Evolutionary conservation across 2,888 invertebrate genomes (phyloP), one percentile per base, ranked within the genome.

Genomic region (Helobdella robusta): DNA sequence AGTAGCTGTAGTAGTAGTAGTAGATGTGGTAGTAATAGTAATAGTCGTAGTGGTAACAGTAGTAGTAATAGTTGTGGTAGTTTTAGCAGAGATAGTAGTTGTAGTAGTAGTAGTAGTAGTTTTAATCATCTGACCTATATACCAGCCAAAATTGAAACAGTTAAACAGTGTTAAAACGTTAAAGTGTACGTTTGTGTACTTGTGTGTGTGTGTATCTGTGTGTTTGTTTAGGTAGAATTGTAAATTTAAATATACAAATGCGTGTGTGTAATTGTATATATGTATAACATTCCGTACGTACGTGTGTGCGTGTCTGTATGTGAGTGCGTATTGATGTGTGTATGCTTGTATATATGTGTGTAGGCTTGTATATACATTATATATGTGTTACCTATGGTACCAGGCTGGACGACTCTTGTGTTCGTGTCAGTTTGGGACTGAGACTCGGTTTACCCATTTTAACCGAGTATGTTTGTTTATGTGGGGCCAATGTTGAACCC

Each of bases 51-150:
- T 40, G 44, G 44, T 40, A 40, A n/a, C n/a, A 40, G 44, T 40
- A 40, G 44, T 40, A 40, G 44, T 40, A 40, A n/a, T 40, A 15
- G 44, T 40, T 15, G 44, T 40, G n/a, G 44, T 40, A 40, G 44
- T 40, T 15, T 11, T 40, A 40, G 44, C n/a, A 40, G 44, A 11
- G n/a, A n/a, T 40, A 40, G 44, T n/a, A 40, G 44, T 40, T 15
- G 44, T 40, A 40, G 44, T 40, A 40, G 44, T 40, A 40, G 44
- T n/a, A 40, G 44, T 40, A 40, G 44, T 40, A 40, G 44, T 50
- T 15, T 8, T 50, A 20, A 23, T 50, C n/a, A n/a, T n/a, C n/a
- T n/a, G n/a, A n/a, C n/a, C n/a, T n/a, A n/a, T n/a, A n/a, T n/a
- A n/a, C n/a, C n/a, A n/a, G n/a, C n/a, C n/a, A n/a, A n/a, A n/a